Evolutionary conservation across 2,113 vertebrate species (phyloP).

Genomic region (Thunnus thynnus): DNA sequence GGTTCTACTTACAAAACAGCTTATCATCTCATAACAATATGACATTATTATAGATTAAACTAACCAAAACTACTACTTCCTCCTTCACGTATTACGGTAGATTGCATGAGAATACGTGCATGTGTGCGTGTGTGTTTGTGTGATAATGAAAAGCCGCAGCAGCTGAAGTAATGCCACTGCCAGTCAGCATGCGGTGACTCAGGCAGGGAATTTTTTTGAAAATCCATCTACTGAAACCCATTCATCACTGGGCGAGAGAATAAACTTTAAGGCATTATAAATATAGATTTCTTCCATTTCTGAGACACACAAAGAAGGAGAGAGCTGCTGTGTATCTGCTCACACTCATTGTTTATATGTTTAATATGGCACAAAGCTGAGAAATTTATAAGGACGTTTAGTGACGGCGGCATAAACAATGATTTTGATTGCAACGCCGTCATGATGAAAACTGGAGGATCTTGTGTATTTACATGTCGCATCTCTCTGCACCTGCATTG

Average conservation of each 20-base stretch:
- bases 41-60: neutral
- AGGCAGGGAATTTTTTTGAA: slow-evolving; percentile 41
- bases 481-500: neutral
- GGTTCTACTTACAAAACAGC: neutral
- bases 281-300: neutral
- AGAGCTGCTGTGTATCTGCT: neutral
- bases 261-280: slow-evolving; percentile 17
- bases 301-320: neutral
- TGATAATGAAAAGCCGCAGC: slow-evolving; percentile 3
- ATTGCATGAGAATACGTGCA: neutral
- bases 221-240: slow-evolving; percentile 32
- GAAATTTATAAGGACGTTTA: neutral
- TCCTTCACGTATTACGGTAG: neutral
- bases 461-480: slow-evolving; percentile 37
- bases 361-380: neutral
- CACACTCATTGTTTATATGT: neutral
- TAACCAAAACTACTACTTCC: neutral
- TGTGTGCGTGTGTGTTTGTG: neutral
- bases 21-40: neutral
- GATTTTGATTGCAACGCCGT: neutral
- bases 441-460: slow-evolving; percentile 28
- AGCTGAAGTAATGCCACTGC: slow-evolving; percentile 31
- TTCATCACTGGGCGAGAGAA: slow-evolving; percentile 16
- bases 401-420: neutral
- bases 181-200: slow-evolving; percentile 26